Evolutionary conservation across 2,888 invertebrate genomes (phyloP), one percentile per base, ranked within the genome.

Genomic region (Netelia fuscicornis): DNA sequence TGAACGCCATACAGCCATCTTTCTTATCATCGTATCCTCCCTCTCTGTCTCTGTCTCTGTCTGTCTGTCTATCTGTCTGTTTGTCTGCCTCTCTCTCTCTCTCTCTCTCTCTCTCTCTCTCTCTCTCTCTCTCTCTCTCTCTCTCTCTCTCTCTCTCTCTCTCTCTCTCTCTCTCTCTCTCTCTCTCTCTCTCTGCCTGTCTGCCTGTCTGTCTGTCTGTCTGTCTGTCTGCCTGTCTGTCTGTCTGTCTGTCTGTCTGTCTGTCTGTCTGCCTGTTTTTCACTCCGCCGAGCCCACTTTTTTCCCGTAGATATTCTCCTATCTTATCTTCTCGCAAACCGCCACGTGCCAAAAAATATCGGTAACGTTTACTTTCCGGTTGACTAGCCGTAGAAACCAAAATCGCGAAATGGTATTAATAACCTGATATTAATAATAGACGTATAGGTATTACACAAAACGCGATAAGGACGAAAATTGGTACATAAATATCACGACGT

Each of bases 1-100:
- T 90, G 82, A 90, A 78, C 80, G 67, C 60, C 60, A 74, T 62
- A 30, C 60, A 67, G 77, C 48, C 20, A n/a, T 77, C 67, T 81
- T 76, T 83, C 52, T 79, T 62, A 83, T 81, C 75, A 65, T 56
- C 64, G 48, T 30, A 30, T n/a, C 37, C 44, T 67, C 44, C 67
- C 20, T 62, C 58, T 54, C n/a, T 65, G 9, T 17, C 30, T 9
- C 56, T 17, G 2, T 44, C 25, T 20, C 42, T 44, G 58, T 13
- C 48, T 74, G 13, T 54, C 20, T 25, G 2, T 2, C 25, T 25
- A 2, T 17, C 17, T 17, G 17, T 17, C 17, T 17, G 17, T 17
- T 17, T 17, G 17, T 17, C 17, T 17, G 17, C 17, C 17, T 81
- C 13, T 44, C 17, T 56, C 56, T 42, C 54, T 68, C 17, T 17